Evolutionary conservation across 1,140 invertebrate genomes (phyloP), one percentile per base, ranked within the genome.

Genomic region (Plodia interpunctella): DNA sequence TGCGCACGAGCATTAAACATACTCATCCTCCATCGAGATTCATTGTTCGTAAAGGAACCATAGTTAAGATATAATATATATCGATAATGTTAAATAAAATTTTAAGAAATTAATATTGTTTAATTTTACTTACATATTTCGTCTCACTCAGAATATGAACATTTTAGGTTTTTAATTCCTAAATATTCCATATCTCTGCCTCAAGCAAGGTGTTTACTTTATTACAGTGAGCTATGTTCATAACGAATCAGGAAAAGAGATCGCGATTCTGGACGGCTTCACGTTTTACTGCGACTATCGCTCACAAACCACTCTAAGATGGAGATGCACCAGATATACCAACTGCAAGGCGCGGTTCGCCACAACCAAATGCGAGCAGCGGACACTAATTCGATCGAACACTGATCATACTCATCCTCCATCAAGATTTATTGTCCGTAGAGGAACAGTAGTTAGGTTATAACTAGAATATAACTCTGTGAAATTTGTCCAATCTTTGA

Each of bases 271-370:
- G 1, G 51, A 72, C 5, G 72, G 68, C 2, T 76, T 62, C 57
- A 72, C 71, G 0, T 80, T 68, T 53, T 80, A 78, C 51, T 70
- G 65, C 5, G 61, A 65, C 13, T 5, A 18, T 13, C 32, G 44
- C 5, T 8, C 18, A 1, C 11, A 15, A 2, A 49, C 8, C 6
- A 57, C 55, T 0, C 10, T 49, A 9, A 13, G 44, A 2, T 57
- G 55, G 55, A 19, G n/a, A 19, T 57, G 55, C 44, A 57, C 55
- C 3, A 20, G 18, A 9, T 5, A 49, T n/a, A 17, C 19, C 20
- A 49, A 8, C 3, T 57, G 55, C 21, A 57, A 57, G 20, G 35
- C 55, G 1, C 1, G 38, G 38, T 9, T 57, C 38, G 28, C 19
- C n/a, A 25, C 44, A 4, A 49, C 19, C 6, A 57, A 49, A 3